Base-by-base conservation (phyloP, 2,113 vertebrate genomes). In the Nannobrachium achirus region DNA sequence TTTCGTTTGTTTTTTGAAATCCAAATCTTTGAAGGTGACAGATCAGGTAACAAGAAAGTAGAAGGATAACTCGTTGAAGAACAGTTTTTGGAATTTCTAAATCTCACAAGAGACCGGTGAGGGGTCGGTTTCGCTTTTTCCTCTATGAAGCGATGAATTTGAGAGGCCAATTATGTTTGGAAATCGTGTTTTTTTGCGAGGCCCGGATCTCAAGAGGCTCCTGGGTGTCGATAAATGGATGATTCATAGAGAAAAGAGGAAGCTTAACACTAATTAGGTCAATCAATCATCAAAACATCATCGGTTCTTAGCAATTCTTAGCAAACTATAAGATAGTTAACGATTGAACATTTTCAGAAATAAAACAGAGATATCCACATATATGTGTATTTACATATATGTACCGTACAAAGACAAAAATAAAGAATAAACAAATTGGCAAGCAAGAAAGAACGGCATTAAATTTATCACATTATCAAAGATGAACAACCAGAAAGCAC, bases 401-500 rank as follows among this genome's bases (percentile, higher is more conserved):
- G 88, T 70, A 80, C 75, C 87, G 88, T 70, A 80, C 76, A 86
- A 79, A 69, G 45, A 80, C 39, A 71, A 65, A 77, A 92, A 87
- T 81, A 73, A 87, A 90, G 90, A 58, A 86, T 88, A 80, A 79
- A 81, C 25, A 87, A 75, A 83, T 81, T 70, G 66, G 84, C 81
- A 94, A 92, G 85, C 89, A 94, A 91, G 90, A 83, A 93, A 82
- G 84, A 86, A 93, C 92, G 71, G 74, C 83, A 91, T 80, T 93
- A 86, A 70, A 87, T 92, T 88, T 85, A 18, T 90, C 88, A 95
- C 91, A 93, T 78, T 94, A 92, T 94, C 89, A 94, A 90, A 93
- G 92, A 94, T 94, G 93, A 93, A 95, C 88, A 90, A 95, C 94
- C 92, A 95, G 94, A 95, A 84, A 93, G 94, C 94, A 95, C 93